Evolutionary conservation across 2,113 vertebrate genomes (phyloP), one percentile per base, ranked within the genome.

Genomic region (Corynorhinus townsendii): DNA sequence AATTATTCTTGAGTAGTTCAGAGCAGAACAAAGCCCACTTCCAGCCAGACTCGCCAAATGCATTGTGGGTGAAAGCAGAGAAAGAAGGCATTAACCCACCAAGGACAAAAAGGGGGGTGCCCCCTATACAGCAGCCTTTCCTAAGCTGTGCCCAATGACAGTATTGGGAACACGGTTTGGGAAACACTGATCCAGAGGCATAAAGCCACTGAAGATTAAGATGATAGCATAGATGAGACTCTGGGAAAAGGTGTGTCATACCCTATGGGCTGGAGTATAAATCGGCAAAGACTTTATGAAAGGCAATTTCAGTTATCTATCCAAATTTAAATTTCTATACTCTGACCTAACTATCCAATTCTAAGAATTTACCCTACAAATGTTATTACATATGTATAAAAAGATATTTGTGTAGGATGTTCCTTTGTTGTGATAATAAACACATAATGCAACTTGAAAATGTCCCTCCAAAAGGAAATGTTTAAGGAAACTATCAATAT

Each of bases 21-120:
- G 66, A 93, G 79, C 16, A 91, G 92, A 96, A 94, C 87, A 97
- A 95, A 95, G 68, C 84, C 66, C 6, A 56, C 38, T 89, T 96
- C 40, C 52, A 93, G 73, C 47, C 4, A 91, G 69, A 49, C 30
- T 77, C 49, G 45, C 83, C 72, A 77, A 56, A 66, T 49, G 33
- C 11, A 52, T 59, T 62, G 47, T 28, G 22, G 90, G 75, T 83
- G 43, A 91, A 89, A 96, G 56, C 22, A 92, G 49, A 84, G 64
- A 86, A 76, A 91, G 49, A 82, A 82, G 49, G 33, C 47, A 62
- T 79, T 66, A 83, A 64, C 10, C 56, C 33, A 52, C 16, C 17
- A 33, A 20, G n/a, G 43, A 59, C 1, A 1, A 14, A 85, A 52
- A 47, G 17, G 30, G 33, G 10, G 8, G 9, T 45, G 22, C 4